A percentile compares a stretch with the other conserved stretches of the same genome.
These are phyloP conservation scores for Xyliphius kryptos DNA, from an alignment of 2,113 vertebrate species.

Conservation along the genomic window DNA sequence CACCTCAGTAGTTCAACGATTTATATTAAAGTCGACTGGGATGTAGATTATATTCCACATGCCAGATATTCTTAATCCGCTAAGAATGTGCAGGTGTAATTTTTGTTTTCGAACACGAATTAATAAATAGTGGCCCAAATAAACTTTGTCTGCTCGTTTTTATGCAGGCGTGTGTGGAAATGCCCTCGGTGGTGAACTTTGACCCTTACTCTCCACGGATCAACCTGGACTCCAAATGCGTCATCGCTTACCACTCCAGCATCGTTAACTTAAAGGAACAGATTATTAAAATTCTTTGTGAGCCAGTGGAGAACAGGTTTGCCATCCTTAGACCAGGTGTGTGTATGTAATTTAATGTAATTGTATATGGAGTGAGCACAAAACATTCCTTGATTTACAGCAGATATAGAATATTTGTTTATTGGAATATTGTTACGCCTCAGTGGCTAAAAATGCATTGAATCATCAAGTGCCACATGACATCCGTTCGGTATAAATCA, in stretches of 20 bases:
- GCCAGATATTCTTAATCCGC: no score
- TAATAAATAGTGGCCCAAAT: neutral
- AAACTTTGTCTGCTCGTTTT: neutral
- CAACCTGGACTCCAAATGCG: constrained; percentile 53
- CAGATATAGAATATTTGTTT: no score
- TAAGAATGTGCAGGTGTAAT: no score
- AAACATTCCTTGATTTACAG: no score
- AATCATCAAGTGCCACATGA: no score
- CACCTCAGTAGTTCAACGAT: no score
- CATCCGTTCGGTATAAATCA: no score
- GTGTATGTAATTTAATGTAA: neutral
- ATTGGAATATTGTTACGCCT: no score
- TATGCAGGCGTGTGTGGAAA: constrained; percentile 47
- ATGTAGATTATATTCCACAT: no score
- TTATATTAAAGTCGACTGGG: no score
- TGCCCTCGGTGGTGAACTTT: constrained; percentile 50
- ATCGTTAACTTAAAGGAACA: constrained; percentile 46
- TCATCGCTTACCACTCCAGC: constrained; percentile 41
- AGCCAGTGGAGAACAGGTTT: constrained; percentile 50
- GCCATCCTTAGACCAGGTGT: constrained; percentile 44
- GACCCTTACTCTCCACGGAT: constrained; percentile 54
- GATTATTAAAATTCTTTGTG: constrained; percentile 46
- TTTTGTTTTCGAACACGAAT: no score
- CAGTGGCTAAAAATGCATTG: no score
- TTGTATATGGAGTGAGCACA: neutral